Conservation (phyloP, 2,888 invertebrate genomes). For the Coecobrya sp. region DNA sequence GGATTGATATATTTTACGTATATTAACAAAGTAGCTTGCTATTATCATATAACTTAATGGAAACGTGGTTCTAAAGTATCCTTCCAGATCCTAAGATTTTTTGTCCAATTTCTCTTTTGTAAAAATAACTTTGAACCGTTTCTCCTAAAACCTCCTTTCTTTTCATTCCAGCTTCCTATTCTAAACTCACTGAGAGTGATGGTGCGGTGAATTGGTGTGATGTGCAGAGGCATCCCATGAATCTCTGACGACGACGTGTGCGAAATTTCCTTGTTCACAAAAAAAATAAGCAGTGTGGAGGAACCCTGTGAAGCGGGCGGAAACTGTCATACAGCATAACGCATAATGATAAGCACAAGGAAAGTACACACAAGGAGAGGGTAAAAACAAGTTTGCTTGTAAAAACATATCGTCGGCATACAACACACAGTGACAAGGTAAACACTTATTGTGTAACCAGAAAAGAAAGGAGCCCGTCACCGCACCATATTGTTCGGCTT, state of each 20-base stretch:
- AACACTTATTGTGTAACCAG: not conserved
- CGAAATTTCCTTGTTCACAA: not conserved
- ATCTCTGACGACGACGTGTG: constrained; percentile 49
- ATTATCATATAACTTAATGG: too few relatives aligned
- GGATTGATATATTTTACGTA: too few relatives aligned
- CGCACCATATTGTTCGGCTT: not conserved
- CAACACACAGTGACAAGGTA: not conserved
- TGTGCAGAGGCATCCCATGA: constrained; percentile 42
- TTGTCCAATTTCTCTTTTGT: too few relatives aligned
- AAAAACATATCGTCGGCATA: not conserved
- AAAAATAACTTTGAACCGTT: too few relatives aligned
- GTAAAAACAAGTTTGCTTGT: not conserved
- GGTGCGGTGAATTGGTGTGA: constrained; percentile 48
- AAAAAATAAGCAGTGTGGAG: not conserved
- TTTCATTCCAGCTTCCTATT: constrained; percentile 28
- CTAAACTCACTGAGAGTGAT: constrained; percentile 28
- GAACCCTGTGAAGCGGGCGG: not conserved
- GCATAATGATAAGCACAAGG: not conserved
- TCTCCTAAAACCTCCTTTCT: not conserved
- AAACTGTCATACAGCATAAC: constrained; percentile 27
- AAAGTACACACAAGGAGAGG: too few relatives aligned
- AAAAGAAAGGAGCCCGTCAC: not conserved
- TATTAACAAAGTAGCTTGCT: too few relatives aligned
- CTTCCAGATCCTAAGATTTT: too few relatives aligned
- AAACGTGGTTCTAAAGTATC: too few relatives aligned